Base-by-base conservation (phyloP, 2,888 invertebrate genomes). In the Drosophila percnosoma region DNA sequence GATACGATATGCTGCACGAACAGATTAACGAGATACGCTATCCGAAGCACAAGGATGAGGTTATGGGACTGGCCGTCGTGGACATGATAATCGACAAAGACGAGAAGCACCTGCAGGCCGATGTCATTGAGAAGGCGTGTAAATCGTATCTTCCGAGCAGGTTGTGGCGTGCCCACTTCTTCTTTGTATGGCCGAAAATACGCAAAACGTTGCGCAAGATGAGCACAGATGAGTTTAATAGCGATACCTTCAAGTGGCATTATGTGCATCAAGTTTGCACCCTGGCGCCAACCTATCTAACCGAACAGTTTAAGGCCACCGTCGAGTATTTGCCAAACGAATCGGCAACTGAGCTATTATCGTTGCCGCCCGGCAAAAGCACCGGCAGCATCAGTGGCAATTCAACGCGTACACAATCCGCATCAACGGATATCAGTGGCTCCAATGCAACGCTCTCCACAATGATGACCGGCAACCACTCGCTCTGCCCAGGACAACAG, bases 61-160 rank as follows among this genome's bases (percentile, higher is more conserved):
- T 97, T 2, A 94, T 98, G 63, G 98, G 98, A 0, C 94, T 98
- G 60, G 97, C 97, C 13, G 97, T 97, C 64, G 95, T 96, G 60
- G 98, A 98, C 92, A 98, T 98, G 97, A 96, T 95, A 71, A 95
- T 97, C 78, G 96, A 96, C 45, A 96, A 96, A 93, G 92, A 96
- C n/a, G 97, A 97, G 91, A 95, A 96, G 82, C 95, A 95, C 62
- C 92, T 95, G 72, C 93, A 95, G 0, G 93, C 95, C 59, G 96
- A 96, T 75, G 94, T 94, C 67, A 95, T 98, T 4, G 95, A 96
- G 86, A 95, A 95, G 78, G 96, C 97, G 83, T 97, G 97, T 88
- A 96, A 96, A 90, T 96, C 96, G 81, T 98, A 96, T 93, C 95
- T 98, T 82, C 98, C 98, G 0, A 96, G 96, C 91, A 96, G 96